phyloP scores from a whole-genome alignment of 2,888 invertebrate species.

The Rhingia campestris region DNA sequence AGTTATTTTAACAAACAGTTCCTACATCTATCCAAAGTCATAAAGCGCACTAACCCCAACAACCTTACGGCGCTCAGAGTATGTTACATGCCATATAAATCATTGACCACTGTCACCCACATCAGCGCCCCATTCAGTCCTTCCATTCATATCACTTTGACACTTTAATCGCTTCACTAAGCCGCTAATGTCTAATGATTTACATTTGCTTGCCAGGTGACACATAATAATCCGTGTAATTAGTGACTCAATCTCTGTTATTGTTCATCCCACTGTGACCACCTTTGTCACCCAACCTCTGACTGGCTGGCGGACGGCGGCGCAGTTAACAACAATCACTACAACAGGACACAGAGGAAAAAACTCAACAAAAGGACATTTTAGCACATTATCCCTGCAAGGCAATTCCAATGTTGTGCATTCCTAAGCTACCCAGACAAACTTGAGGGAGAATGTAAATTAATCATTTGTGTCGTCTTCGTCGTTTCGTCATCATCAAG shows the following conservation, averaged over 20 bases:
- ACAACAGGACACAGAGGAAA: conserved; percentile 8
- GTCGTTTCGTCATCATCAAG: neutral
- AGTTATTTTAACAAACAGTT: no score
- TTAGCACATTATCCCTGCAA: neutral
- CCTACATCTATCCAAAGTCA: no score
- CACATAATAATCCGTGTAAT: conserved; percentile 53
- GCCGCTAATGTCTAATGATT: conserved; percentile 55
- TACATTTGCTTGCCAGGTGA: conserved; percentile 49
- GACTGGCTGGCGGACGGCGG: neutral
- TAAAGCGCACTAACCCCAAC: neutral
- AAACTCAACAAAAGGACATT: conserved; percentile 4
- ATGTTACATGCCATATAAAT: conserved; percentile 31
- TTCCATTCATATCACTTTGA: conserved; percentile 31
- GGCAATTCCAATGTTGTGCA: conserved; percentile 5
- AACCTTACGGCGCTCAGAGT: neutral
- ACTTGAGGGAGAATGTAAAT: conserved; percentile 23
- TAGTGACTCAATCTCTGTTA: conserved; percentile 38
- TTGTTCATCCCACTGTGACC: conserved; percentile 5
- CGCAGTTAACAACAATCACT: neutral
- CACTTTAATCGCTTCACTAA: conserved; percentile 35
- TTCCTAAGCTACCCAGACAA: neutral
- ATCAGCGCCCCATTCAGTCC: neutral
- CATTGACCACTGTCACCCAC: conserved; percentile 6
- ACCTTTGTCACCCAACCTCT: neutral
- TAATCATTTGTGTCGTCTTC: conserved; percentile 16